phyloP scores from a whole-genome alignment of 2,797 vertebrate genomes.

The Meda fulgida region DNA sequence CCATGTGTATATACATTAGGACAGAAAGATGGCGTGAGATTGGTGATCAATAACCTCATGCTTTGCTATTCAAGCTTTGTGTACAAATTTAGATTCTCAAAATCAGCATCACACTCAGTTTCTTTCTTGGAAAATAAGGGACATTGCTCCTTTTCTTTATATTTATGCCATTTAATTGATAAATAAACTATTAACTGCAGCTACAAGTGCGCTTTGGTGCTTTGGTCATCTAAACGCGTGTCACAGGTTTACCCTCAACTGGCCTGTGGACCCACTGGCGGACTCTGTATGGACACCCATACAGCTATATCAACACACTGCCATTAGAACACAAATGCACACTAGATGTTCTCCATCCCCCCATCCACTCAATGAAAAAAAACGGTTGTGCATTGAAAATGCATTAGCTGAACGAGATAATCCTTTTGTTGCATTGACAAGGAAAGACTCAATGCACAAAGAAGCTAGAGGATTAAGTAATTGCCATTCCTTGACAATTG shows the following conservation, averaged over 20 bases:
- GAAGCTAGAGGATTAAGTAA: neutral
- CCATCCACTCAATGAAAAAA: conserved; percentile 40
- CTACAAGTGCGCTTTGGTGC: no score
- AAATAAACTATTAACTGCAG: conserved; percentile 4
- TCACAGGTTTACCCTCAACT: conserved; percentile 66
- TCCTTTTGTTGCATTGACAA: conserved; percentile 13
- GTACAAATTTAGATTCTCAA: neutral
- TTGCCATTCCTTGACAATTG: neutral
- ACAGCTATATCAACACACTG: conserved; percentile 75
- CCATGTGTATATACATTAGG: neutral
- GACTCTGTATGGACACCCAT: conserved; percentile 72
- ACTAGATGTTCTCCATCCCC: conserved; percentile 34
- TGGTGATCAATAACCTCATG: neutral
- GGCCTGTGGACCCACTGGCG: conserved; percentile 65
- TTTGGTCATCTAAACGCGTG: conserved; percentile 15
- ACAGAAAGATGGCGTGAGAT: neutral
- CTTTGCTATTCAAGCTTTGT: neutral
- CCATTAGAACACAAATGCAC: conserved; percentile 49
- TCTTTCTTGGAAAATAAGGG: neutral
- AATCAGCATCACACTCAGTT: neutral
- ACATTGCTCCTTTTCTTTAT: neutral
- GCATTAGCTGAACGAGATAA: conserved; percentile 27
- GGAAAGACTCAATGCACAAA: conserved; percentile 5
- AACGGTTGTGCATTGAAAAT: conserved; percentile 38
- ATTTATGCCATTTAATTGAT: neutral